Evolutionary conservation across 2,797 vertebrate species (phyloP), one percentile per base, ranked within the genome.

Genomic region (Pseudopleuronectes americanus): DNA sequence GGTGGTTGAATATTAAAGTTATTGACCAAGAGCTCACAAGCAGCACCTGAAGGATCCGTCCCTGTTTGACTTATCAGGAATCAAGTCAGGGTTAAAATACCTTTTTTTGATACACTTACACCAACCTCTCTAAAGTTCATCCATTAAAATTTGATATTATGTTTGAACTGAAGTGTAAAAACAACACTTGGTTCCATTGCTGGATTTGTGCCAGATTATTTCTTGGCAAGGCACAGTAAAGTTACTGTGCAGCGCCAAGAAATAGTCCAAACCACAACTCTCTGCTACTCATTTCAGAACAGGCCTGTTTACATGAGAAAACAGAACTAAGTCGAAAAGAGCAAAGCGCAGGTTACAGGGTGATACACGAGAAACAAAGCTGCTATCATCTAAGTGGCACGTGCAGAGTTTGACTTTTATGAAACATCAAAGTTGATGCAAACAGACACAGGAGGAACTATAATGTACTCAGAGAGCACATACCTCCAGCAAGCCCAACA

Each of bases 351-450:
- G 4, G 26, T 61, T 12, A n/a, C 14, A 31, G 7, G 36, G 24
- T 16, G 38, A 45, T 9, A 23, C 8, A 19, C 3, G 36, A 70
- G 19, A 47, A 64, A 45, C 12, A 38, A 19, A 69, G 22, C 43
- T 14, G 22, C 52, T 4, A 14, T 21, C 38, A 28, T 63, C 58
- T 31, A 28, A 69, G 49, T 71, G 47, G 64, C 61, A 14, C 48
- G 51, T 21, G 41, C 23, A 43, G 61, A 60, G 17, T 57, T 51
- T 24, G 4, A 57, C 28, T 22, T 65, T 58, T 51, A 60, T 36
- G 38, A 68, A 67, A 68, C 74, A 71, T 79, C 60, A 76, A 57
- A 76, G 64, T 7, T 57, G 51, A n/a, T 57, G 67, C 16, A 47
- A 51, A 54, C 36, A 22, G 19, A 45, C 17, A 45, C 43, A 45